These are phyloP conservation scores for Prunella strophiata DNA, from an alignment of 2,797 vertebrate genomes.

Conservation along the genomic window DNA sequence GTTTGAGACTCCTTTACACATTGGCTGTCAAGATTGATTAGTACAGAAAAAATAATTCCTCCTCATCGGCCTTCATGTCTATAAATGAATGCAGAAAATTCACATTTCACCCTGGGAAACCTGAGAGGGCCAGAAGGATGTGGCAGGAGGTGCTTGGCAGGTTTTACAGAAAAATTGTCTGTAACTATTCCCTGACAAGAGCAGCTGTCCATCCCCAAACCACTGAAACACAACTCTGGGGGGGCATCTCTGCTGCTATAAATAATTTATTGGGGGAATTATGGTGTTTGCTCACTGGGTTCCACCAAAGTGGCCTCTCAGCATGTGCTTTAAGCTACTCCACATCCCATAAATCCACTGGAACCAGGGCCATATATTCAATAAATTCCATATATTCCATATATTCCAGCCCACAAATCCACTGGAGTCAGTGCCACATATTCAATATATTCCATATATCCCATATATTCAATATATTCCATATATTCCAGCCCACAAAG, in stretches of 20 bases:
- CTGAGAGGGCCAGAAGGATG: not conserved
- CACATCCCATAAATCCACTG: not conserved
- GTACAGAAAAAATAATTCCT: not conserved
- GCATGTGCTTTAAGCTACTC: accelerated
- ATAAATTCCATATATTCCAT: too few species aligned
- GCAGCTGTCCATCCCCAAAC: not conserved
- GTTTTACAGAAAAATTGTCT: not conserved
- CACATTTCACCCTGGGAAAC: not conserved
- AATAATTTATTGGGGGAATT: not conserved
- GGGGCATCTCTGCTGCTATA: not conserved
- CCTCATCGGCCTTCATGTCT: not conserved
- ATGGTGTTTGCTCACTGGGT: not conserved
- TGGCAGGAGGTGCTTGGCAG: not conserved
- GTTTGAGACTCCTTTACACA: not conserved
- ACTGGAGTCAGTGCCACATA: too few species aligned
- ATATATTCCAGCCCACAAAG: too few species aligned
- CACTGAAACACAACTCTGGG: not conserved
- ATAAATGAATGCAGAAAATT: not conserved
- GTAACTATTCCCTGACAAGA: not conserved
- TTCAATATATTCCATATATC: too few species aligned
- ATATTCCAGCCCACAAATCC: too few species aligned
- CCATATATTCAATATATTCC: too few species aligned
- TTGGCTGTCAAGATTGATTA: not conserved
- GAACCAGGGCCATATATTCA: not conserved
- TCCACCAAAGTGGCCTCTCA: not conserved